phyloP scores from a whole-genome alignment of 2,113 vertebrate species.

The Synodontis membranacea region DNA sequence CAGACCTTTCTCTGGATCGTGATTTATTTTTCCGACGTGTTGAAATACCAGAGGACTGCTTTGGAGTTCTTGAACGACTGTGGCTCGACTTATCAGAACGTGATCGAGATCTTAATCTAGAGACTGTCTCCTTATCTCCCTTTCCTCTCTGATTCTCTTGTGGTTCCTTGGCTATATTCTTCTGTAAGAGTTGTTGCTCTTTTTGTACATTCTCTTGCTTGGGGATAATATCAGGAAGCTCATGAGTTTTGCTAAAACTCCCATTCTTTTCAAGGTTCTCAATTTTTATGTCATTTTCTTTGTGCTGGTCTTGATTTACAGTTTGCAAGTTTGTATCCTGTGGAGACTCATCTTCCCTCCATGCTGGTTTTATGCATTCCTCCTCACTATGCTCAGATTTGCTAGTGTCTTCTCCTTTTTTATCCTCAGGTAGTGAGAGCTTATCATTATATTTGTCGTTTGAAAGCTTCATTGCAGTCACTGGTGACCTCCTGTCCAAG shows the following conservation, averaged over 20 bases:
- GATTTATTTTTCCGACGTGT: slow-evolving; percentile 45
- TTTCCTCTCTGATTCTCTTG: slow-evolving; percentile 67
- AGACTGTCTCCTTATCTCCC: slow-evolving; percentile 50
- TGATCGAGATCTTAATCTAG: slow-evolving; percentile 62
- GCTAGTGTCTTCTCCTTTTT: slow-evolving; percentile 18
- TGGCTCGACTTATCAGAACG: slow-evolving; percentile 61
- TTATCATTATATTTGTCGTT: slow-evolving; percentile 39
- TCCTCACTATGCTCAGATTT: slow-evolving; percentile 40
- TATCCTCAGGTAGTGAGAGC: slow-evolving; percentile 28
- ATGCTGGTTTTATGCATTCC: slow-evolving; percentile 29
- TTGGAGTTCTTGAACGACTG: slow-evolving; percentile 65
- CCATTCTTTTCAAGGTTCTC: slow-evolving; percentile 55
- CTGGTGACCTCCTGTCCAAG: slow-evolving; percentile 58
- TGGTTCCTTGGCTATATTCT: slow-evolving; percentile 57
- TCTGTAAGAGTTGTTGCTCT: slow-evolving; percentile 60
- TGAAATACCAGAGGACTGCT: slow-evolving; percentile 51
- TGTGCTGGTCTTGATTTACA: slow-evolving; percentile 52
- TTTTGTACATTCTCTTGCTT: slow-evolving; percentile 70
- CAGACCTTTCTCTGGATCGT: slow-evolving; percentile 55
- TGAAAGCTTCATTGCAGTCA: slow-evolving; percentile 47
- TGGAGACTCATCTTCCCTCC: slow-evolving; percentile 54
- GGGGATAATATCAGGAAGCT: slow-evolving; percentile 76
- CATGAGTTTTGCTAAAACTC: slow-evolving; percentile 66
- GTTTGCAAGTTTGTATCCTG: slow-evolving; percentile 35
- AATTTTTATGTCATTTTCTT: slow-evolving; percentile 48